A percentile compares a stretch with the other conserved stretches of the same genome.
These are phyloP conservation scores for Procambarus virginalis DNA, from an alignment of 1,140 invertebrate species.

Conservation along the genomic window DNA sequence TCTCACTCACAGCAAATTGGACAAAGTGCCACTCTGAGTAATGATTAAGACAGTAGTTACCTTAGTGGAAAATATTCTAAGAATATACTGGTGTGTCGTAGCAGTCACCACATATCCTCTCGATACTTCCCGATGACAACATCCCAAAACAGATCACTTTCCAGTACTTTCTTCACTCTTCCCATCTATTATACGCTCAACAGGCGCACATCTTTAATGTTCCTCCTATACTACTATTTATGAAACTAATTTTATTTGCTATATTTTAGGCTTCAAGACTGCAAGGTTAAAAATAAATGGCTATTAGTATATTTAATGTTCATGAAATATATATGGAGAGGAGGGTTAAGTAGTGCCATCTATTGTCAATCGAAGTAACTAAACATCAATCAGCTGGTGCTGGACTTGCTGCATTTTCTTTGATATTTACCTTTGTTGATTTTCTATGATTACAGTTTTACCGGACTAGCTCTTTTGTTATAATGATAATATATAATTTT, in stretches of 20 bases:
- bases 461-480: too few relatives aligned
- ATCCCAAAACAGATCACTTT: conserved; percentile 1
- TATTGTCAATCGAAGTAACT: background rate
- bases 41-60: background rate
- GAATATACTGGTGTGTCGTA: background rate
- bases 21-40: background rate
- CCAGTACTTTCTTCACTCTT: background rate
- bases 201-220: background rate
- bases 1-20: background rate
- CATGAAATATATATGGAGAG: too few relatives aligned
- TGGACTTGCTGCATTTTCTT: too few relatives aligned
- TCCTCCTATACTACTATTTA: background rate
- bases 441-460: too few relatives aligned
- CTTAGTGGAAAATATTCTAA: background rate
- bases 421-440: too few relatives aligned
- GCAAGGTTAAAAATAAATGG: background rate
- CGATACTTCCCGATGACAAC: conserved; percentile 11
- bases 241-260: background rate
- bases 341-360: background rate
- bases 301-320: background rate
- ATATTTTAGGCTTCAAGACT: background rate
- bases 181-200: background rate
- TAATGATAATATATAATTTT: too few relatives aligned
- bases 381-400: background rate
- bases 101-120: conserved; percentile 5